Conservation (phyloP, 1,140 invertebrate species). For the Scaptomyza graminum region DNA sequence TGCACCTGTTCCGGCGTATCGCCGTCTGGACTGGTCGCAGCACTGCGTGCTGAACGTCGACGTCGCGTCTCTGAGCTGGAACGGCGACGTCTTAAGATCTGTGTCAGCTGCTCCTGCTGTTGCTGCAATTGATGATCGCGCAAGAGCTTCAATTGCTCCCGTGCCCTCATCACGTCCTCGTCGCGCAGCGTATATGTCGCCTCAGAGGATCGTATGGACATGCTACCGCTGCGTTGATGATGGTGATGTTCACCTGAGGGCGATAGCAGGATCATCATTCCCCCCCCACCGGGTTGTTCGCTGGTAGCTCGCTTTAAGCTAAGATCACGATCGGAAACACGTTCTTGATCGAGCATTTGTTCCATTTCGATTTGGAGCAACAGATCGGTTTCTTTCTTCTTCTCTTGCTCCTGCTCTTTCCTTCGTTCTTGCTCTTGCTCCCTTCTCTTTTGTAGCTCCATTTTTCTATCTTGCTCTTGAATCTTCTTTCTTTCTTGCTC, state of each 20-base stretch:
- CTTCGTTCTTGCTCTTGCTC: no score
- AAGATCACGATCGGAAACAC: neutral
- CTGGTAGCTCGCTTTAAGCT: neutral
- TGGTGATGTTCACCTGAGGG: neutral
- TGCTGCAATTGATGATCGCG: neutral
- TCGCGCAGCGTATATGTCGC: conserved; percentile 14
- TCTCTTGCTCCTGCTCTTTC: no score
- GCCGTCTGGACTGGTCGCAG: no score
- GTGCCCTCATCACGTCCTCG: conserved; percentile 42
- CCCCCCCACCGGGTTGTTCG: neutral
- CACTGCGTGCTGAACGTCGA: neutral
- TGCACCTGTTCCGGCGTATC: neutral
- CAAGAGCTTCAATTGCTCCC: conserved; percentile 52
- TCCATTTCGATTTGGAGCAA: neutral
- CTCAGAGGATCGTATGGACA: neutral
- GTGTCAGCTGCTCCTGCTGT: conserved; percentile 1
- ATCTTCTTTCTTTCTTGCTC: no score
- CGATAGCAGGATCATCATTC: neutral
- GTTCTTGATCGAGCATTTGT: neutral
- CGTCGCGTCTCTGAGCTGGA: neutral
- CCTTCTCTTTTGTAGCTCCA: no score
- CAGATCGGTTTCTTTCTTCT: neutral
- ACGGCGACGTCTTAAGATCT: neutral
- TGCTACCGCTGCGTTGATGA: neutral
- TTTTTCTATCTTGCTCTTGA: no score